phyloP scores from a whole-genome alignment of 2,113 vertebrate genomes.

The Podilymbus podiceps region DNA sequence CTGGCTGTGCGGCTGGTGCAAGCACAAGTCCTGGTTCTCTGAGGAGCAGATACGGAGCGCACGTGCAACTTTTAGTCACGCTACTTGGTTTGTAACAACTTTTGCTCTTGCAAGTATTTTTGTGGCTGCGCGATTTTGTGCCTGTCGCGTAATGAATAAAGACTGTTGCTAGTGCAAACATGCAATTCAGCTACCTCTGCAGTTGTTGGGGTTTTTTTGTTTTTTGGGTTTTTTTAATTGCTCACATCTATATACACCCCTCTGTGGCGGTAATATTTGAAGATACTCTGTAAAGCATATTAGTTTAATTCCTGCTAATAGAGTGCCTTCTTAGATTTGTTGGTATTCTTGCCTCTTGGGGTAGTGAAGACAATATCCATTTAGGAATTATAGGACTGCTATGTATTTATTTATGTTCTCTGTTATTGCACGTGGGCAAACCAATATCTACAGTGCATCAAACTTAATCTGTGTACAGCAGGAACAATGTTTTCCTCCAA shows the following conservation, averaged over 20 bases:
- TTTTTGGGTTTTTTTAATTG: neutral
- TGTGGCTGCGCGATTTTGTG: rapidly evolving
- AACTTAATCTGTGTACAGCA: neutral
- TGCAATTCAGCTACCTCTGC: neutral
- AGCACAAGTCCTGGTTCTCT: neutral
- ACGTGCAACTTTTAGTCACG: neutral
- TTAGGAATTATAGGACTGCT: neutral
- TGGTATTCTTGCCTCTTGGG: neutral
- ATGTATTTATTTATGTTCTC: neutral
- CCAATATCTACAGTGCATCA: neutral
- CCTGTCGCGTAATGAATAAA: rapidly evolving
- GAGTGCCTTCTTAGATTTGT: neutral
- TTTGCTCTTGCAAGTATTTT: neutral
- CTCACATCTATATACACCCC: too few species aligned
- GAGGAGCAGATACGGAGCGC: rapidly evolving
- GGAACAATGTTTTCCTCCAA: neutral
- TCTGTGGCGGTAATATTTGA: neutral
- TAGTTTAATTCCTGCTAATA: neutral
- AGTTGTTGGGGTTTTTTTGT: neutral
- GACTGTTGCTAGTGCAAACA: rapidly evolving
- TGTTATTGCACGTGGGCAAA: neutral
- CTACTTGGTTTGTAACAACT: neutral
- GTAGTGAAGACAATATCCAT: neutral
- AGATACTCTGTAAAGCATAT: neutral
- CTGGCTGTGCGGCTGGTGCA: neutral